phyloP scores from a whole-genome alignment of 1,140 invertebrate genomes.

The Neodiprion lecontei region DNA sequence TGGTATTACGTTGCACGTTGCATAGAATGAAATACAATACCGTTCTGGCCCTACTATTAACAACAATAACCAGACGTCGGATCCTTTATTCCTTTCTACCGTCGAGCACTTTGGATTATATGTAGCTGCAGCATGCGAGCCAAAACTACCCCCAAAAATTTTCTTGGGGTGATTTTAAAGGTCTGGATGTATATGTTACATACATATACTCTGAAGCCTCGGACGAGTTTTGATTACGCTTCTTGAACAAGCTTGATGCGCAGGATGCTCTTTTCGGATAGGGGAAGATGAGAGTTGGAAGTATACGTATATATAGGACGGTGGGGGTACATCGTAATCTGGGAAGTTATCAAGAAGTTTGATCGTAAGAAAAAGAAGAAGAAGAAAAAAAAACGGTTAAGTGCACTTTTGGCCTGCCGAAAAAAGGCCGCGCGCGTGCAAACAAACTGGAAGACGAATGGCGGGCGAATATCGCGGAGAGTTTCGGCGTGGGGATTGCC shows the following conservation, averaged over 20 bases:
- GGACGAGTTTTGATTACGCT: too few relatives aligned
- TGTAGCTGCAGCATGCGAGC: too few relatives aligned
- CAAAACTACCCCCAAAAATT: too few relatives aligned
- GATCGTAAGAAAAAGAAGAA: neutral
- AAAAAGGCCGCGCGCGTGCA: constrained; percentile 29
- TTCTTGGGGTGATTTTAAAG: too few relatives aligned
- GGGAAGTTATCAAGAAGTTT: constrained; percentile 7
- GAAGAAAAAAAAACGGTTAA: neutral
- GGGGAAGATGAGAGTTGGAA: neutral
- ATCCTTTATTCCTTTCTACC: neutral
- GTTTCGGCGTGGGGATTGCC: neutral
- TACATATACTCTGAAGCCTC: too few relatives aligned
- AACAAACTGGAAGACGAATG: constrained; percentile 30
- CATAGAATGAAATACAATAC: constrained; percentile 2
- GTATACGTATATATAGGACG: neutral
- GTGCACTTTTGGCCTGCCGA: constrained; percentile 17
- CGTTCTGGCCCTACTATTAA: neutral
- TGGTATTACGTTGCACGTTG: neutral
- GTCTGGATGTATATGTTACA: too few relatives aligned
- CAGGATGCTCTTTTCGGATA: neutral
- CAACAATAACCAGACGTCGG: neutral
- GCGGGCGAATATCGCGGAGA: constrained; percentile 15
- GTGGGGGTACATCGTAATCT: neutral
- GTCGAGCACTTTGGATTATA: neutral
- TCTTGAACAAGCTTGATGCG: too few relatives aligned